Evolutionary conservation across 2,113 vertebrate species (phyloP).

Genomic region (Urocolius indicus): DNA sequence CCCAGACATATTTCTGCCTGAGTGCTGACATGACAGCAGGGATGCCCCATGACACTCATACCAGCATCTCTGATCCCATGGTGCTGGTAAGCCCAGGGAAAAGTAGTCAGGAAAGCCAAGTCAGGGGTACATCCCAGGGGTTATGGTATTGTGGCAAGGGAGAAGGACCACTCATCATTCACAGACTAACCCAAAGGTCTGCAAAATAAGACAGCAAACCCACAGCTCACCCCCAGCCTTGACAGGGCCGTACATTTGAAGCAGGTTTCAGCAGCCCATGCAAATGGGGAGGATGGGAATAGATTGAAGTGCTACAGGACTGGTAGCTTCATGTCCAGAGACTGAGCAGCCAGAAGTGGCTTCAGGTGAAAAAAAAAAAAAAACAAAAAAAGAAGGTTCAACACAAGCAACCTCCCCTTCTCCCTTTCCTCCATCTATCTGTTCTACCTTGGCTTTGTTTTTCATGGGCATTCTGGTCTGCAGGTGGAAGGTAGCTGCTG

Average conservation of each 20-base stretch:
- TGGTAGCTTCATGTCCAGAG: neutral
- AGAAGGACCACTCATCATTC: neutral
- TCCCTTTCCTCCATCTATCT: neutral
- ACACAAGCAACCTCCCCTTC: neutral
- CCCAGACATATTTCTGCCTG: neutral
- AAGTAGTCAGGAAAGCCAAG: neutral
- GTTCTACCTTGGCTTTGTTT: neutral
- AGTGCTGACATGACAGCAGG: neutral
- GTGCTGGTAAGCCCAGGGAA: neutral
- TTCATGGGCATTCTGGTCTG: neutral
- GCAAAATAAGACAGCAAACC: neutral
- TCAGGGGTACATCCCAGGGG: neutral
- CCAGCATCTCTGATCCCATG: neutral
- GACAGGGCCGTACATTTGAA: rapidly evolving
- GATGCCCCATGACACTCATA: neutral
- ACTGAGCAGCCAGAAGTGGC: neutral
- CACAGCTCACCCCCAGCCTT: neutral
- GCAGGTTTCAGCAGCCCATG: neutral
- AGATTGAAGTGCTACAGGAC: neutral
- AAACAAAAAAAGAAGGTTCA: neutral
- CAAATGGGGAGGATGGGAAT: neutral
- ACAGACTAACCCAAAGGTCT: neutral
- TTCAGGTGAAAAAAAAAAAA: neutral
- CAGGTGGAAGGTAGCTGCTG: neutral
- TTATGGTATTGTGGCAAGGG: neutral